Base-by-base conservation (phyloP, 2,113 vertebrate genomes). In the Maccullochella peelii region DNA sequence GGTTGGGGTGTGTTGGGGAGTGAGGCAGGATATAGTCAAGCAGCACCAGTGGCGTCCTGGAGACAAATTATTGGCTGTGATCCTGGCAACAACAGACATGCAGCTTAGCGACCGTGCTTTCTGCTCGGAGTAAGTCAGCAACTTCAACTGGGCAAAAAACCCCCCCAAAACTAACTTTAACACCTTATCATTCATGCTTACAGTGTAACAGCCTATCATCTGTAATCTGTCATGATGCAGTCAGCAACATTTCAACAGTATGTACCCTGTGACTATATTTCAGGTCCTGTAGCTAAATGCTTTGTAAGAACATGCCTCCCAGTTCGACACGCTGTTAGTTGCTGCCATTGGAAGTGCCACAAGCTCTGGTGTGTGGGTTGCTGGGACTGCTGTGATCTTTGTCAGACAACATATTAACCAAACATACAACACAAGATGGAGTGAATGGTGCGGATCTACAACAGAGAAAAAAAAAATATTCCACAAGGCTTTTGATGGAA, bases 51-150 rank as follows among this genome's bases (percentile, higher is more conserved):
- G 81, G 78, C 70, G 47, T 82, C 80, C 72, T 71, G 67, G 78
- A 85, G 67, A 87, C 76, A 69, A 54, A 85, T 79, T 30, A 79
- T 66, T 58, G 70, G 86, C 87, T 85, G 83, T 82, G 84, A 76
- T 75, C 90, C 85, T 79, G 79, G 85, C 77, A 66, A 76, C 58
- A 77, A 90, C 84, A 90, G 59, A 84, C 93, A 93, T 94, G 93
- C 92, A 91, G 88, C 88, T 74, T 54, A 83, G 83, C 80, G 83
- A 84, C 94, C 94, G 93, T 93, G 89, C 88, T 88, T 68, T 84
- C 91, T 94, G 92, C 93, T 92, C 90, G 20, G 84, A 96, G 96
- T 94, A 96, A 97, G 95, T 95, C 96, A 97, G 96, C 96, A 96
- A 96, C 95, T 96, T 96, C 93, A 95, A 90, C 91, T 70, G 54